These are phyloP conservation scores for Illadopsis cleaveri DNA, from an alignment of 2,113 vertebrate species.

Conservation along the genomic window DNA sequence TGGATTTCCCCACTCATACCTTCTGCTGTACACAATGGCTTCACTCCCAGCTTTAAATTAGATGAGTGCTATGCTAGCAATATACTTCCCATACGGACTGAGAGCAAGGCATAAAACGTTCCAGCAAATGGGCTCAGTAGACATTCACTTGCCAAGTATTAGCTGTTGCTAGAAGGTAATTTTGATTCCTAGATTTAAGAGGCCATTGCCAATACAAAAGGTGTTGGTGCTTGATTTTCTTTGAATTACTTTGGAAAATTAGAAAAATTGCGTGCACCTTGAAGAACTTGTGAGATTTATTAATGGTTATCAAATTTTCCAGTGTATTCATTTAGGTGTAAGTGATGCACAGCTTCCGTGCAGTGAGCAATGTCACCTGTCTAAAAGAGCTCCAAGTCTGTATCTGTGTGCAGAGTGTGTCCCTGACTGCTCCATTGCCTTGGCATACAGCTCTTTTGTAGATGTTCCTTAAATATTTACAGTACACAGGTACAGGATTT, in stretches of 20 bases:
- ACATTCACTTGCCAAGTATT: neutral
- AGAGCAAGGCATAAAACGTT: neutral
- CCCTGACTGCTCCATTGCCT: neutral
- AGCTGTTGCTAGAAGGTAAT: neutral
- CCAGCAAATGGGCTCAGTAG: neutral
- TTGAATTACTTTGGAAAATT: neutral
- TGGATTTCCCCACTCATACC: constrained; percentile 10
- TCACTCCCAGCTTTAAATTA: constrained; percentile 34
- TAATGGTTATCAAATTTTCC: neutral
- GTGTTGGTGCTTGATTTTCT: neutral
- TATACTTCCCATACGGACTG: neutral
- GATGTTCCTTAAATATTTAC: neutral
- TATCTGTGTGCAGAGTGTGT: neutral
- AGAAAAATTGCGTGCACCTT: neutral
- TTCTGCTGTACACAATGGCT: constrained; percentile 30
- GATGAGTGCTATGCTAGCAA: neutral
- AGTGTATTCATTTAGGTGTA: neutral
- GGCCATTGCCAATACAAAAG: neutral
- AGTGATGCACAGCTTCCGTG: neutral
- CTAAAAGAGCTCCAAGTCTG: neutral
- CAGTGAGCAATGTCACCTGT: neutral
- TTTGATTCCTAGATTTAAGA: neutral
- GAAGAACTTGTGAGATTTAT: neutral
- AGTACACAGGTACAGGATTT: neutral
- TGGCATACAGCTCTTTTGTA: neutral